Conservation (phyloP, 2,797 vertebrate species). For the Synanceia verrucosa region DNA sequence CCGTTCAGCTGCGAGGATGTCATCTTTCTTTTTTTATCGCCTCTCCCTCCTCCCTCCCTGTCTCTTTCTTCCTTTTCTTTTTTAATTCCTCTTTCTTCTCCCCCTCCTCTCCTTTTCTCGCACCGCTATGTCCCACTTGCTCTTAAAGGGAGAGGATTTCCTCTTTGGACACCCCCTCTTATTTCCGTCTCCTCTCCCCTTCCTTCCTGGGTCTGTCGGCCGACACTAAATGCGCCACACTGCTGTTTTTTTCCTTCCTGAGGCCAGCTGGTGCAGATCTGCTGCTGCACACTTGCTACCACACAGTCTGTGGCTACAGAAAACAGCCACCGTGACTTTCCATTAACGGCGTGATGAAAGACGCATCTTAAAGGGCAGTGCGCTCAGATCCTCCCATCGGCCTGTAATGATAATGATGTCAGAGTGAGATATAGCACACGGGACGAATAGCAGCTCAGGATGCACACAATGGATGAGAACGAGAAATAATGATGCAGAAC, state of each 20-base stretch:
- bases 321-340: constrained; percentile 49
- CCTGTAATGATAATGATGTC: constrained; percentile 70
- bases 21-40: constrained; percentile 89
- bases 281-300: too few relatives aligned
- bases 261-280: constrained; percentile 29
- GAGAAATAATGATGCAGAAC: too few relatives aligned
- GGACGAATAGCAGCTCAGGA: constrained; percentile 27
- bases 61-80: constrained; percentile 87
- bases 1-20: constrained; percentile 84
- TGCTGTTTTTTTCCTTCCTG: neutral
- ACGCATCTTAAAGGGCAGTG: constrained; percentile 82
- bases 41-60: constrained; percentile 83
- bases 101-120: constrained; percentile 86
- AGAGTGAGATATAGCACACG: constrained; percentile 52
- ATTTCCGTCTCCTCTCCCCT: constrained; percentile 68
- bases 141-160: constrained; percentile 84
- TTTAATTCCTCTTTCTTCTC: constrained; percentile 88
- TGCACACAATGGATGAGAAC: too few relatives aligned
- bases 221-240: constrained; percentile 65
- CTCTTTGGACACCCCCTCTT: constrained; percentile 70
- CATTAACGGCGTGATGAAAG: constrained; percentile 59
- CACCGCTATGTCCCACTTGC: constrained; percentile 84
- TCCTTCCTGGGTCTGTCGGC: constrained; percentile 61
- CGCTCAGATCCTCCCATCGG: constrained; percentile 51
- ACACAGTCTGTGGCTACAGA: constrained; percentile 1